phyloP scores from a whole-genome alignment of 2,113 vertebrate genomes.

The Ancistrus triradiatus region DNA sequence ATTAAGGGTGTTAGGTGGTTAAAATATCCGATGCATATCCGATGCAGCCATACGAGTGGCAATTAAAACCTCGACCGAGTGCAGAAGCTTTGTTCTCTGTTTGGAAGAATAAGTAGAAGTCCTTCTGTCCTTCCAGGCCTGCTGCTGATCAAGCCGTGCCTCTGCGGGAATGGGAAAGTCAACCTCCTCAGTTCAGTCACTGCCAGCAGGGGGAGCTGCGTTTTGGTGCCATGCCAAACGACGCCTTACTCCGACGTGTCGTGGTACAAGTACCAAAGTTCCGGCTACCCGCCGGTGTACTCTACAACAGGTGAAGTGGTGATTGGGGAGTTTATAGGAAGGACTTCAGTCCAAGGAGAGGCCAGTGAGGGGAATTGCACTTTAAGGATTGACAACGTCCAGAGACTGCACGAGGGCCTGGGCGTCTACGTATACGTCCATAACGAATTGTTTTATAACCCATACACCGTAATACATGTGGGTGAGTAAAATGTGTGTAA shows the following conservation, averaged over 20 bases:
- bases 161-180: no score
- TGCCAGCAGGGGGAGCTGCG: conserved; percentile 51
- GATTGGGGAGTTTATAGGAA: conserved; percentile 36
- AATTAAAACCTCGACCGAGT: no score
- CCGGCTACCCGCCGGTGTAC: conserved; percentile 40
- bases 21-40: no score
- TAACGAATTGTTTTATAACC: neutral
- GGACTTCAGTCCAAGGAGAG: conserved; percentile 40
- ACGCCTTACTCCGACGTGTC: neutral
- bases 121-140: no score
- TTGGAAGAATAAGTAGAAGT: no score
- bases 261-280: conserved; percentile 46
- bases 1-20: no score
- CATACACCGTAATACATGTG: conserved; percentile 26
- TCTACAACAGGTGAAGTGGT: neutral
- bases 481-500: conserved; percentile 36
- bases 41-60: no score
- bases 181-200: no score
- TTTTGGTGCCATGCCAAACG: conserved; percentile 49
- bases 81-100: no score
- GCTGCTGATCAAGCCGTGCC: no score
- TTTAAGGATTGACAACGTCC: conserved; percentile 39
- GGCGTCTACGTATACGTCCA: conserved; percentile 35
- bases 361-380: conserved; percentile 44
- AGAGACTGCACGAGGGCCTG: conserved; percentile 2